phyloP scores from a whole-genome alignment of 1,140 invertebrate genomes.

The Dendrolimus kikuchii region DNA sequence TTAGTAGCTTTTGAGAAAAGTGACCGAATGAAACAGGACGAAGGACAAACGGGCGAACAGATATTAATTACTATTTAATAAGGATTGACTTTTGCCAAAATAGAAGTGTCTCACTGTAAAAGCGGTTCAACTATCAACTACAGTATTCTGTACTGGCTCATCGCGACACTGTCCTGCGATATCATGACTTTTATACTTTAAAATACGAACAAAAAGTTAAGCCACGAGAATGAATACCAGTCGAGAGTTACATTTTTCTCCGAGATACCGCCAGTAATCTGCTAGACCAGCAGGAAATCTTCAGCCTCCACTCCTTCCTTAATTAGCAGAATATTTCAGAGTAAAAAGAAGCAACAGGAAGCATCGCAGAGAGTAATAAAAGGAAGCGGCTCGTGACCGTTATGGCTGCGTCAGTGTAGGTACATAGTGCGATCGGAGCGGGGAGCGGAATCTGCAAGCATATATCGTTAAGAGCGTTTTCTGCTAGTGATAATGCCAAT shows the following conservation, averaged over 20 bases:
- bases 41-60: too few species aligned
- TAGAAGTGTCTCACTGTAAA: too few species aligned
- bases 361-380: slow-evolving; percentile 47
- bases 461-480: too few species aligned
- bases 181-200: slow-evolving; percentile 26
- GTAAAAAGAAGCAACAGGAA: slow-evolving; percentile 54
- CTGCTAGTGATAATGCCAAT: too few species aligned
- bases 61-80: too few species aligned
- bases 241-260: slow-evolving; percentile 45
- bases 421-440: too few species aligned
- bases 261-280: slow-evolving; percentile 49
- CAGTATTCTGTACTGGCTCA: too few species aligned
- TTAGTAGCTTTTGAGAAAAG: too few species aligned
- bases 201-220: slow-evolving; percentile 37
- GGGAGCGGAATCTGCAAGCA: too few species aligned
- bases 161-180: not conserved
- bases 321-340: slow-evolving; percentile 65
- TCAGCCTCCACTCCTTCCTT: slow-evolving; percentile 61
- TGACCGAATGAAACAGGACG: too few species aligned
- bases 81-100: too few species aligned
- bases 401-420: slow-evolving; percentile 18
- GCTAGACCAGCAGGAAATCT: slow-evolving; percentile 57
- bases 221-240: slow-evolving; percentile 37
- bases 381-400: slow-evolving; percentile 37
- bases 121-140: too few species aligned